Conservation (phyloP, 30 jellyfish, hydroid and myxozoan species). For the Catostylus mosaicus region DNA sequence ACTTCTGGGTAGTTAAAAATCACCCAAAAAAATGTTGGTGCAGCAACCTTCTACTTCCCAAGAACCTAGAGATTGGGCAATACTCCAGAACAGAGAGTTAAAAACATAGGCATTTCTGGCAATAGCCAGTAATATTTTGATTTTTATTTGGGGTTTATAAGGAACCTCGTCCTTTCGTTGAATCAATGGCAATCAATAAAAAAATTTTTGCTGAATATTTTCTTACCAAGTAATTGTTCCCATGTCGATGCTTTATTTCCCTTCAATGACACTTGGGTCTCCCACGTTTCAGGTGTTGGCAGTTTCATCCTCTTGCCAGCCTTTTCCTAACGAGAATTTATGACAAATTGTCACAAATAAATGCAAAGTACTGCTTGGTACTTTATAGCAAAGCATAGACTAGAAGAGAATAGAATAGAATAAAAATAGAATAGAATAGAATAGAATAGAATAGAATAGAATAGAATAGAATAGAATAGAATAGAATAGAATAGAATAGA, state of each 20-base stretch:
- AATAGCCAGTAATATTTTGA: too few species aligned
- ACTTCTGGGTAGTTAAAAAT: too few species aligned
- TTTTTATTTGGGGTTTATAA: too few species aligned
- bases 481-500: background rate
- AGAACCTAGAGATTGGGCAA: too few species aligned
- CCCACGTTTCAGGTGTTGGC: slow-evolving; percentile 99
- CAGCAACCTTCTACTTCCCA: too few species aligned
- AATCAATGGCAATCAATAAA: background rate
- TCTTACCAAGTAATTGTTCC: slow-evolving; percentile 88
- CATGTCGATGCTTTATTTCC: slow-evolving; percentile 96
- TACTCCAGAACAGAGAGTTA: too few species aligned
- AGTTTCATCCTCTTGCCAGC: slow-evolving; percentile 96
- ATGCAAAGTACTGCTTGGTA: background rate
- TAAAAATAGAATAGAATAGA: background rate
- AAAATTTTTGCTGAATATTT: background rate
- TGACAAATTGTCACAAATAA: background rate
- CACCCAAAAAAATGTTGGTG: too few species aligned
- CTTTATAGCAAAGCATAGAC: background rate
- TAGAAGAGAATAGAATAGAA: background rate
- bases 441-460: background rate
- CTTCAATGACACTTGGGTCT: slow-evolving; percentile 90
- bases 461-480: background rate
- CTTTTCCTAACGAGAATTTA: slow-evolving; percentile 59
- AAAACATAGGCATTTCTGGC: too few species aligned
- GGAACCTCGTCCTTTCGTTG: too few species aligned